These are phyloP conservation scores for Drosophila neotestacea DNA, from an alignment of 2,888 invertebrate genomes.

Conservation along the genomic window DNA sequence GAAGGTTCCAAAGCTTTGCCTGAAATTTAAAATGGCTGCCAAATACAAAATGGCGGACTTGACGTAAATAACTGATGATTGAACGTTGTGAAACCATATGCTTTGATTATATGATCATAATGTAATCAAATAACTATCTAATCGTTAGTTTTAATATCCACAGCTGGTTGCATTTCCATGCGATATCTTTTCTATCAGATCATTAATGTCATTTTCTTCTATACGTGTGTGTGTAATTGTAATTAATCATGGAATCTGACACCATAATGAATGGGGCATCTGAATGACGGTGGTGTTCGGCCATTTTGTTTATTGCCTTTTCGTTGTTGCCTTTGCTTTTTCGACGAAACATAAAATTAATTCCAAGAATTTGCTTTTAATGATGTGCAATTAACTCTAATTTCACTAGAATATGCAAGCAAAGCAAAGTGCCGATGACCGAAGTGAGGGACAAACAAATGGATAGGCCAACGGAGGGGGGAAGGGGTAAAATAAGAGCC, in stretches of 20 bases:
- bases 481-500: neutral
- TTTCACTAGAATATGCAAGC: slow-evolving; percentile 76
- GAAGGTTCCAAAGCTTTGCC: slow-evolving; percentile 12
- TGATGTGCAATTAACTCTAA: slow-evolving; percentile 77
- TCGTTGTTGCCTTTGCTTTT: slow-evolving; percentile 38
- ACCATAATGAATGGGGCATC: slow-evolving; percentile 60
- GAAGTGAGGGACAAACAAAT: slow-evolving; percentile 20
- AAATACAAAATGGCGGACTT: slow-evolving; percentile 44
- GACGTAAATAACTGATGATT: neutral
- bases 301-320: slow-evolving; percentile 68
- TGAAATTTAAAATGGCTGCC: slow-evolving; percentile 42
- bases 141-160: slow-evolving; percentile 10
- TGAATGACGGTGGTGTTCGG: slow-evolving; percentile 43
- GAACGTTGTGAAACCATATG: slow-evolving; percentile 1
- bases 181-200: slow-evolving; percentile 6
- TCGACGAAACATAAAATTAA: slow-evolving; percentile 65
- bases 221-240: slow-evolving; percentile 35
- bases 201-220: slow-evolving; percentile 13
- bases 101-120: slow-evolving; percentile 1
- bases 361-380: slow-evolving; percentile 74
- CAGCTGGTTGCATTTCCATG: slow-evolving; percentile 12
- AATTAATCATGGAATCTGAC: slow-evolving; percentile 65
- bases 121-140: slow-evolving; percentile 19
- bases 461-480: neutral
- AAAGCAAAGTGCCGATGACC: slow-evolving; percentile 60